phyloP scores from a whole-genome alignment of 2,888 invertebrate genomes.

The Ectropis crepuscularia region DNA sequence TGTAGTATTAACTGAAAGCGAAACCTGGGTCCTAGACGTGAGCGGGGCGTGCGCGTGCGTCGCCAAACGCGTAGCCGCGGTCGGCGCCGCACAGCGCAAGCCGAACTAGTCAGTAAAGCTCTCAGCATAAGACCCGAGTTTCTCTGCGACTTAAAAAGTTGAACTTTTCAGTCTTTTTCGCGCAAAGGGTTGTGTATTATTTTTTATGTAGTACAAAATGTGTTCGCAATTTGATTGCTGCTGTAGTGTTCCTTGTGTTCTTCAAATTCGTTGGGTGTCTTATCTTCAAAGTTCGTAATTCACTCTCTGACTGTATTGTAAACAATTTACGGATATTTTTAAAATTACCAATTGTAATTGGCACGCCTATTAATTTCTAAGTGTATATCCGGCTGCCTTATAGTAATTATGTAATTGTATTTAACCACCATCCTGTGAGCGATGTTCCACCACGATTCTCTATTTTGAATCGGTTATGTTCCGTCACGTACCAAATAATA shows the following conservation, averaged over 20 bases:
- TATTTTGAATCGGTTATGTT: constrained; percentile 42
- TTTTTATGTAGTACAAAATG: constrained; percentile 84
- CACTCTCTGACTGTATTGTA: constrained; percentile 62
- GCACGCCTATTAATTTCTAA: constrained; percentile 65
- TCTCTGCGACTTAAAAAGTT: constrained; percentile 79
- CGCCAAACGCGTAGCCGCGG: constrained; percentile 4
- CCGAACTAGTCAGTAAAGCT: constrained; percentile 35
- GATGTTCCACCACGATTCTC: constrained; percentile 58
- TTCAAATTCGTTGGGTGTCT: constrained; percentile 79
- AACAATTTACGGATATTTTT: constrained; percentile 49
- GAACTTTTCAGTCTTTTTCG: constrained; percentile 83
- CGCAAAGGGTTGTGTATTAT: constrained; percentile 85
- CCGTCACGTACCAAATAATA: constrained; percentile 80
- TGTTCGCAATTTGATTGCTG: constrained; percentile 85
- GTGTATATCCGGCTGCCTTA: constrained; percentile 75
- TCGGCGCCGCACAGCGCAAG: constrained; percentile 20
- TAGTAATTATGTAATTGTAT: constrained; percentile 61
- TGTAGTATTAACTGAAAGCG: constrained; percentile 79
- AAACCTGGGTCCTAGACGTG: constrained; percentile 64
- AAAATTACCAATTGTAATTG: constrained; percentile 55
- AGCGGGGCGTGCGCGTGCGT: constrained; percentile 46
- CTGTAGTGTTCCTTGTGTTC: constrained; percentile 83
- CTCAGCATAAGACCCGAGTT: constrained; percentile 57
- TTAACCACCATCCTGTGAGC: constrained; percentile 64
- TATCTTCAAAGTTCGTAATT: constrained; percentile 76